Conservation (phyloP, 2,888 invertebrate genomes). For the Meiosimyza decipiens region DNA sequence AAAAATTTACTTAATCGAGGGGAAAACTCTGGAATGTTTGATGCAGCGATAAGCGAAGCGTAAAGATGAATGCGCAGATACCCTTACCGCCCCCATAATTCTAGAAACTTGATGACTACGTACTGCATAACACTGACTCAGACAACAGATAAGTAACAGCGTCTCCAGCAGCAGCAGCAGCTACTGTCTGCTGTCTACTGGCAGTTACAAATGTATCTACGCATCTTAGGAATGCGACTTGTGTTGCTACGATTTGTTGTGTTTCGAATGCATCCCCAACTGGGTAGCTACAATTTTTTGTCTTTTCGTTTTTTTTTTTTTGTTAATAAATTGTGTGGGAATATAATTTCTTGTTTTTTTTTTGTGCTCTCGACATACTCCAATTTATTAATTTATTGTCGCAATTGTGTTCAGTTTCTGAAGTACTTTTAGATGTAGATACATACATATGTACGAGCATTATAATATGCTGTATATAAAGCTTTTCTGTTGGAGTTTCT, state of each 20-base stretch:
- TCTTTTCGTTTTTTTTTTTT: background rate
- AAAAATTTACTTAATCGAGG: too few species aligned
- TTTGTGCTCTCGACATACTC: too few species aligned
- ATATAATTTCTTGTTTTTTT: background rate
- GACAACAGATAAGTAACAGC: background rate
- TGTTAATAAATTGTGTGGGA: background rate
- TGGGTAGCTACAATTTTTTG: background rate
- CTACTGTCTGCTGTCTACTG: background rate
- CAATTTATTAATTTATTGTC: too few species aligned
- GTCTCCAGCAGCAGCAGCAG: background rate
- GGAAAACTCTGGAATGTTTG: conserved; percentile 1
- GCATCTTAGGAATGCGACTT: background rate
- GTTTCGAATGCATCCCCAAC: background rate
- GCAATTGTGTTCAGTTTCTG: too few species aligned
- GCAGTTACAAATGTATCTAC: conserved; percentile 8
- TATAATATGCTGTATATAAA: too few species aligned
- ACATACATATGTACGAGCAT: too few species aligned
- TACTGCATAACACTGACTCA: background rate
- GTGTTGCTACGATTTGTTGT: background rate
- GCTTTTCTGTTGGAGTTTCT: too few species aligned
- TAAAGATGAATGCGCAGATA: background rate
- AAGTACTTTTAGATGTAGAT: too few species aligned
- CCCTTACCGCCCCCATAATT: too few species aligned
- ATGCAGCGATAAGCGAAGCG: background rate
- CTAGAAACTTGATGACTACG: background rate